Evolutionary conservation across 2,113 vertebrate genomes (phyloP), one percentile per base, ranked within the genome.

Genomic region (Fregata magnificens): DNA sequence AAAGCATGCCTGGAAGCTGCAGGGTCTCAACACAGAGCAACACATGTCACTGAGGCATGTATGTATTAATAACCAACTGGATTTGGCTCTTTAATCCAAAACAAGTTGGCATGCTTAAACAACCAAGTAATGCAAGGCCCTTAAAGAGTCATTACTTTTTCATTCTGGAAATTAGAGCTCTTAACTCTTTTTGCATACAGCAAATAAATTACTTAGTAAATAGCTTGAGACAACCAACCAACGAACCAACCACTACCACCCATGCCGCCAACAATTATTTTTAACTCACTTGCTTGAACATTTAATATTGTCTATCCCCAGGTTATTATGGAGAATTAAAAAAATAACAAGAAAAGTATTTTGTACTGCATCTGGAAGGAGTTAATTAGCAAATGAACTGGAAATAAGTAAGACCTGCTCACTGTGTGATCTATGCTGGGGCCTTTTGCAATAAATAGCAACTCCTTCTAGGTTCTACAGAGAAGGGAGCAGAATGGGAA

Each of bases 361-460:
- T 97, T 91, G 76, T 50, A 32, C 45, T 61, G 74, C 91, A 89
- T 94, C 96, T 95, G 90, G 56, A 94, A 96, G 82, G 90, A 91
- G 89, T 93, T 97, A 90, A 97, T 94, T 91, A 90, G 85, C 58
- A 96, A 96, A 96, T 90, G 82, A 91, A 56, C 73, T 79, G 79
- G 94, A 96, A 98, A 96, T 44, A 83, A 94, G 65, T 79, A 91
- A 86, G 86, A 86, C 61, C 38, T 86, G 67, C 91, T 94, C 78
- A 29, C 88, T 85, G 92, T 11, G 6, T 67, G 80, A 88, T 82
- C 77, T 82, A 13, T 52, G 83, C 36, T 72, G 87, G 45, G 84
- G 66, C 58, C 25, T 70, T 73, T 61, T 87, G 53, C 67, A 83
- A 86, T 59, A 69, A 93, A 63, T 44, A 94, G 24, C 34, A 62